Evolutionary conservation across 1,140 invertebrate genomes (phyloP).

Genomic region (Pissodes strobi): DNA sequence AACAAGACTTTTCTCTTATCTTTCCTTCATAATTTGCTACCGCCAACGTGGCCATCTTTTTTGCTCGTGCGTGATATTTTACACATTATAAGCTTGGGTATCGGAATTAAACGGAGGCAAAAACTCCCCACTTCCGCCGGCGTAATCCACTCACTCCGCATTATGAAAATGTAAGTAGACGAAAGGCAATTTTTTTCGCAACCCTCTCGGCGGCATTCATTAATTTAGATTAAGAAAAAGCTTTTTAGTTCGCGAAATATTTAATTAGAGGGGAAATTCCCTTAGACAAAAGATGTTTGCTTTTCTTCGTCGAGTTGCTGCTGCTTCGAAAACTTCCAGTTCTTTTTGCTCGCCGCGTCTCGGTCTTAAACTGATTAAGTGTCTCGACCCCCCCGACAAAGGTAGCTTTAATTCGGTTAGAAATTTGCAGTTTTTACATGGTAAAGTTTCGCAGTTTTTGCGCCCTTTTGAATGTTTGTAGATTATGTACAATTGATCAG

Average conservation of each 20-base stretch:
- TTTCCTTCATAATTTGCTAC: too few relatives aligned
- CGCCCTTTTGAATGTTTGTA: too few relatives aligned
- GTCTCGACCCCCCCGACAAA: too few relatives aligned
- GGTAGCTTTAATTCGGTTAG: too few relatives aligned
- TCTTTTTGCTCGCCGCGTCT: neutral
- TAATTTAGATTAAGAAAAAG: conserved; percentile 23
- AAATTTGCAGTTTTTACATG: too few relatives aligned
- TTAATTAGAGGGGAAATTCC: conserved; percentile 22
- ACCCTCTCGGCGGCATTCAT: conserved; percentile 7
- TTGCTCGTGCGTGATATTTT: too few relatives aligned
- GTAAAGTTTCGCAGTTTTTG: too few relatives aligned
- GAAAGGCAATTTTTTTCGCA: conserved; percentile 13
- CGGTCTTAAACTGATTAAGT: conserved; percentile 9
- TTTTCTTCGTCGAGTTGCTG: conserved; percentile 6
- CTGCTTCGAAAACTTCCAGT: neutral
- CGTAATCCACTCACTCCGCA: conserved; percentile 13
- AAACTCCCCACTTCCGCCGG: conserved; percentile 7
- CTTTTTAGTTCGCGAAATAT: conserved; percentile 20
- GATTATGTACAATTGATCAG: too few relatives aligned
- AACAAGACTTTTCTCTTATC: too few relatives aligned
- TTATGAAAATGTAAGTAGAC: conserved; percentile 24
- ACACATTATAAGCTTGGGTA: too few relatives aligned
- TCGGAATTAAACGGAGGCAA: neutral
- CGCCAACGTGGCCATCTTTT: too few relatives aligned
- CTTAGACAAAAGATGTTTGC: conserved; percentile 19